phyloP scores from a whole-genome alignment of 2,113 vertebrate species.

The Struthidea cinerea region DNA sequence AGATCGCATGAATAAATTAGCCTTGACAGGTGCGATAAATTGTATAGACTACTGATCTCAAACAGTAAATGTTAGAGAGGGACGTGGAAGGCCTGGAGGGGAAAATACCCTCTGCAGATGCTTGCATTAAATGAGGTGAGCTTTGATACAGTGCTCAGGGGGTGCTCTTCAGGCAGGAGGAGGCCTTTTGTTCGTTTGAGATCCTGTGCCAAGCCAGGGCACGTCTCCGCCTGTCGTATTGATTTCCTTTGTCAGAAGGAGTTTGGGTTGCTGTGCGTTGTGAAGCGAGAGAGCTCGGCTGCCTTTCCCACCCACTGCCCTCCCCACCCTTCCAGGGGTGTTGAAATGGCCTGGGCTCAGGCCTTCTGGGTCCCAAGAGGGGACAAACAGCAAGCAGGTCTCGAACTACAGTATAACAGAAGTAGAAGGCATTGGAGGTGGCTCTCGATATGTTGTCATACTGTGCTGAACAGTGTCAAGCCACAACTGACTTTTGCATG shows the following conservation, averaged over 20 bases:
- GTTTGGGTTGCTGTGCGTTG: not conserved
- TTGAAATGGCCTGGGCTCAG: not conserved
- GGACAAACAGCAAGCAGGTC: not conserved
- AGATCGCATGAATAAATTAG: conserved; percentile 63
- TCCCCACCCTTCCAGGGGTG: not conserved
- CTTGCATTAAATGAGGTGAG: conserved; percentile 48
- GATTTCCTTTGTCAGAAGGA: conserved; percentile 37
- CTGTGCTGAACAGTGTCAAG: too few relatives aligned
- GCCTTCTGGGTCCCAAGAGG: not conserved
- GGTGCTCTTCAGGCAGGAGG: not conserved
- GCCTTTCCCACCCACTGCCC: not conserved
- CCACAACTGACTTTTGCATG: rapidly evolving
- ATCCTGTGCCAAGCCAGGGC: not conserved
- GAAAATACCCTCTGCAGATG: conserved; percentile 32
- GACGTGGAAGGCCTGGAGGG: not conserved
- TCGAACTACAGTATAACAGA: not conserved
- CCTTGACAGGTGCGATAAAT: conserved; percentile 63
- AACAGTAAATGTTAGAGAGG: conserved; percentile 61
- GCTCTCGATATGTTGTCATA: not conserved
- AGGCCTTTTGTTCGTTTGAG: conserved; percentile 27
- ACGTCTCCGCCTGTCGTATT: not conserved
- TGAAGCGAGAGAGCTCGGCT: not conserved
- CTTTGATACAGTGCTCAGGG: conserved; percentile 4
- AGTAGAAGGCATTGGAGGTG: not conserved
- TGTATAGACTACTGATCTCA: conserved; percentile 33